Base-by-base conservation (phyloP, 1,140 invertebrate genomes). In the Cydia splendana region DNA sequence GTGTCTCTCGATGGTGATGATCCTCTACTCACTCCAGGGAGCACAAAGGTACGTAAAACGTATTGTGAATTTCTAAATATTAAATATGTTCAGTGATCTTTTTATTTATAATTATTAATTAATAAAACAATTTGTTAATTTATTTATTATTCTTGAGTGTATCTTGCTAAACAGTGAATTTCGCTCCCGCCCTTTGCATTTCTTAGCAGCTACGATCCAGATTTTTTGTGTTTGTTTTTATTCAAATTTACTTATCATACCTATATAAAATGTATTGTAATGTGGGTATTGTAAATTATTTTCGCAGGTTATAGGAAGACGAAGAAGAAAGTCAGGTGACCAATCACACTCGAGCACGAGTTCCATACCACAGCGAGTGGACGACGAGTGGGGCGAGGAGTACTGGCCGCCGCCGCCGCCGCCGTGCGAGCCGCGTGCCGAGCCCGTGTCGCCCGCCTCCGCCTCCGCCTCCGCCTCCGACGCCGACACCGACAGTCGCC, bases 1-100 rank as follows among this genome's bases (percentile, higher is more conserved):
- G 96, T 97, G 45, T 95, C 96, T 69, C 93, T 97, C 75, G 96
- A 95, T 87, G 94, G 95, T 79, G 93, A 94, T 80, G 95, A 96
- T 90, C 94, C 95, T 65, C 89, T 96, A 24, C 94, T 96, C 30
- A 96, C 95, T 18, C 96, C 96, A 42, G 96, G 96, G 30, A 96
- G 95, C 83, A 96, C 96, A 74, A 96, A 96, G 91, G 96, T 96
- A 81, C 93, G 94, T 69, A 24, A 75, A 53, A 73, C 73, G 62
- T 18, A 12, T 12, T 51, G 15, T 18, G 24, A 45, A 15, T 73
- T 51, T 30, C 1, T 30, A 30, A 30, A 30, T 30, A 30, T 30
- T 30, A 65, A 48, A 71, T 48, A 20, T 69, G n/a, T 24, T 48
- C 0, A 48, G 10, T 13, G 4, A 15, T 48, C 2, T 48, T 48